Conservation (phyloP, 2,797 vertebrate species). For the Buphagus erythrorhynchus region DNA sequence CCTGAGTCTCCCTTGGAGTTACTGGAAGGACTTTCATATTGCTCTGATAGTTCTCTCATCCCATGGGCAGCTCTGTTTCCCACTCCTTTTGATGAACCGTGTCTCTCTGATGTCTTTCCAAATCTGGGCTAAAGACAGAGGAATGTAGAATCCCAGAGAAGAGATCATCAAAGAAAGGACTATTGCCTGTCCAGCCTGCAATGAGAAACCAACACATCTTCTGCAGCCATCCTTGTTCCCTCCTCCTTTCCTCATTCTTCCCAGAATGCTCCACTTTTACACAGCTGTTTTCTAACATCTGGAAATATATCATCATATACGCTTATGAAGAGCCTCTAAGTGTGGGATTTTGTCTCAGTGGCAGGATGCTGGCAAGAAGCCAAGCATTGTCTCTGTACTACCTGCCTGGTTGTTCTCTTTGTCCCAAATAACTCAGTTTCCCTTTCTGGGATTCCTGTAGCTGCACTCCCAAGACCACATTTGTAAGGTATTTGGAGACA, state of each 20-base stretch:
- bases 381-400: neutral
- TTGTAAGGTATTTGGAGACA: neutral
- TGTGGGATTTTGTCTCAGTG: neutral
- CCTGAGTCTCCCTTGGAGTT: neutral
- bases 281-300: neutral
- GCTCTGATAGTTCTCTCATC: neutral
- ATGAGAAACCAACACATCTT: neutral
- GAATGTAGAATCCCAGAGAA: neutral
- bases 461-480: neutral
- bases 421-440: neutral
- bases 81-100: neutral
- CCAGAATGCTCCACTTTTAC: neutral
- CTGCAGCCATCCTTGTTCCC: neutral
- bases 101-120: neutral
- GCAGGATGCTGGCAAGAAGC: neutral
- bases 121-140: neutral
- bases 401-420: neutral
- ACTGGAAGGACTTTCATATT: neutral
- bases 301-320: neutral
- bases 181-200: neutral
- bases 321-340: neutral
- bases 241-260: neutral
- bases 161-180: neutral
- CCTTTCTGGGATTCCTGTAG: neutral
- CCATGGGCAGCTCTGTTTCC: neutral